Evolutionary conservation across 2,888 invertebrate genomes (phyloP).

Genomic region (Lamellibrachia satsuma): DNA sequence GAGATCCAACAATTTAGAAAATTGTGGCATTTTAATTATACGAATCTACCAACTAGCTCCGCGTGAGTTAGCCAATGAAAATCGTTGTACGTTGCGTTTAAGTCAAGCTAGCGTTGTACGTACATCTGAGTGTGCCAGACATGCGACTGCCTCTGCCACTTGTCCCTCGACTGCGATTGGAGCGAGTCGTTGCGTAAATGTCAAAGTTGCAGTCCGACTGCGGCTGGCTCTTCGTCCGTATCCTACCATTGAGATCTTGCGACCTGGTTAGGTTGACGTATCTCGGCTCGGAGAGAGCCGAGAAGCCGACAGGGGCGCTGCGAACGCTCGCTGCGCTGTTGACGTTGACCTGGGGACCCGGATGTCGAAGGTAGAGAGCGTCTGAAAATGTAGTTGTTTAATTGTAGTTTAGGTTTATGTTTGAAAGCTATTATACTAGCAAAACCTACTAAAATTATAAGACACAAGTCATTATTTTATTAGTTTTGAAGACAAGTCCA

Average conservation of each 20-base stretch:
- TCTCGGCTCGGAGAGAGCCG: slow-evolving; percentile 29
- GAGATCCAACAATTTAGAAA: too few species aligned
- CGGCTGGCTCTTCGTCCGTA: slow-evolving; percentile 52
- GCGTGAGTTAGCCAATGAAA: too few species aligned
- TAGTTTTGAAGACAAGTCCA: too few species aligned
- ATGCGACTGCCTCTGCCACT: slow-evolving; percentile 38
- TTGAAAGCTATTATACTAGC: neutral
- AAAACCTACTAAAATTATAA: neutral
- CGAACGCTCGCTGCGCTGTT: slow-evolving; percentile 49
- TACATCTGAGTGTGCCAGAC: slow-evolving; percentile 52
- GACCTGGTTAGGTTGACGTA: slow-evolving; percentile 46
- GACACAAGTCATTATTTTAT: neutral
- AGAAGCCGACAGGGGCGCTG: slow-evolving; percentile 46
- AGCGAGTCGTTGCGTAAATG: slow-evolving; percentile 45
- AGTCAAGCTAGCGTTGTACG: slow-evolving; percentile 35
- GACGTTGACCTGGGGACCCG: slow-evolving; percentile 37
- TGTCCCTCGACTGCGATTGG: slow-evolving; percentile 51
- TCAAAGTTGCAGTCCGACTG: slow-evolving; percentile 54
- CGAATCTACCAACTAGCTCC: too few species aligned
- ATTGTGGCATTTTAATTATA: too few species aligned
- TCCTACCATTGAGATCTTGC: slow-evolving; percentile 45
- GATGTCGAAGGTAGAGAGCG: slow-evolving; percentile 52
- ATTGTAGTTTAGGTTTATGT: neutral
- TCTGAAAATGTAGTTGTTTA: slow-evolving; percentile 37
- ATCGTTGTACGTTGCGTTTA: too few species aligned